A percentile compares a stretch with the other conserved stretches of the same genome.
These are phyloP conservation scores for Neopelma chrysocephalum DNA, from an alignment of 2,797 vertebrate genomes.

Conservation along the genomic window DNA sequence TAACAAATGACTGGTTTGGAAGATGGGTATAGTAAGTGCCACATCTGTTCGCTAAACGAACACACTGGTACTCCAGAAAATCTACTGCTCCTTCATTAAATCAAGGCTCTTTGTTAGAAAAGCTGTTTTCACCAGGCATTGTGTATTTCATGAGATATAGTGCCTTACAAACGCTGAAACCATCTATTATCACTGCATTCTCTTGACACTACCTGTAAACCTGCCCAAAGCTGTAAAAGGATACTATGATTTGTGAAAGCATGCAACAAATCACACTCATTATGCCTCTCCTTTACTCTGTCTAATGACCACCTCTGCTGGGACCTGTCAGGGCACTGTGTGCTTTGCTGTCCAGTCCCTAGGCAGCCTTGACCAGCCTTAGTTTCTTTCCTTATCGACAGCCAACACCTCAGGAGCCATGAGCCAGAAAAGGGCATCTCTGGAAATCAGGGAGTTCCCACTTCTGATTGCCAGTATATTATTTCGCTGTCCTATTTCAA, in stretches of 20 bases:
- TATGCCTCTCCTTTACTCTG: background rate
- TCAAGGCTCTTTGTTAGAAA: constrained; percentile 1
- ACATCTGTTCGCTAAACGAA: constrained; percentile 46
- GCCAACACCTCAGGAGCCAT: background rate
- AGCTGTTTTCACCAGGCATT: background rate
- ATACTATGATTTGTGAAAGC: background rate
- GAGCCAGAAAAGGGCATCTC: background rate
- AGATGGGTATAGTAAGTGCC: background rate
- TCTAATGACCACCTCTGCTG: background rate
- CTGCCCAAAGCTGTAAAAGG: background rate
- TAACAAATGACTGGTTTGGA: constrained; percentile 19
- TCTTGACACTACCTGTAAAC: background rate
- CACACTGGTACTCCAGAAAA: background rate
- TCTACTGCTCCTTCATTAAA: background rate
- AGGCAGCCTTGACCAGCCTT: background rate
- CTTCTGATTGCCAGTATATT: accelerated
- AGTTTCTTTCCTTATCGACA: background rate
- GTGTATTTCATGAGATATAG: background rate
- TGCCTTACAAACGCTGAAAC: background rate
- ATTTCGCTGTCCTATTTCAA: background rate
- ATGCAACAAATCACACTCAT: background rate
- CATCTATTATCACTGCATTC: background rate
- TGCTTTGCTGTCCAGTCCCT: background rate
- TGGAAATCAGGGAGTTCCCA: background rate
- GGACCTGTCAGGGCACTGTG: background rate